A percentile compares a stretch with the other conserved stretches of the same genome.
Conservation (phyloP, 2,797 vertebrate genomes). For the Urosaurus nigricauda region DNA sequence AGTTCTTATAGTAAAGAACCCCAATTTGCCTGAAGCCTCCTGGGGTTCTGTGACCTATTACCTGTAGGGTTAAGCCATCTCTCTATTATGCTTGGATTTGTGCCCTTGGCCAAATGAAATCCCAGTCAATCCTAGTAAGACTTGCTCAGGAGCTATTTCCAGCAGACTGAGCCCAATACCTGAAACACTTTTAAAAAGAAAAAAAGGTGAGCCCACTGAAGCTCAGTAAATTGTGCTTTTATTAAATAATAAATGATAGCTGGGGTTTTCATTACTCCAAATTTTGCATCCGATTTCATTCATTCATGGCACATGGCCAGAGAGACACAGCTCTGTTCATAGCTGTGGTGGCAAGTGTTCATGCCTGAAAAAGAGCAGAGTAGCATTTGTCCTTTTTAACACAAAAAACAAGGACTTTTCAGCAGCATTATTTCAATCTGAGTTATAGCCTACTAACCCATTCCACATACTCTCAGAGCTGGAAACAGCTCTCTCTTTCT, state of each 20-base stretch:
- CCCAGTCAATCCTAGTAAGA: not conserved
- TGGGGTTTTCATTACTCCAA: constrained; percentile 3
- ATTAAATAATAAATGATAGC: constrained; percentile 35
- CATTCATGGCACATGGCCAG: not conserved
- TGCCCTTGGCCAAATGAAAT: not conserved
- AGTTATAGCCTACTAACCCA: constrained; percentile 57
- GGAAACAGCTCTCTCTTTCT: constrained; percentile 58
- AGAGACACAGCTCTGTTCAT: not conserved
- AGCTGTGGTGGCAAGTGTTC: constrained; percentile 34
- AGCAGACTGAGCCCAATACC: not conserved
- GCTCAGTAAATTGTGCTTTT: not conserved
- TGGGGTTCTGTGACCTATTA: not conserved
- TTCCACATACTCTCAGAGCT: constrained; percentile 51
- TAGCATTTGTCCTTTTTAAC: constrained; percentile 50
- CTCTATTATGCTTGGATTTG: not conserved
- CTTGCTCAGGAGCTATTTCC: not conserved
- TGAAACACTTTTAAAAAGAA: not conserved
- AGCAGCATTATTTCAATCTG: constrained; percentile 12
- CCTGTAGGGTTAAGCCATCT: too few relatives aligned
- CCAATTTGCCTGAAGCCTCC: not conserved
- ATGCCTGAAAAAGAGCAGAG: constrained; percentile 52
- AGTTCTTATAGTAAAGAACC: too few relatives aligned
- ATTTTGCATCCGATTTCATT: not conserved
- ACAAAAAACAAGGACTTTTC: constrained; percentile 27
- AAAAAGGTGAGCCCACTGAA: not conserved